Evolutionary conservation across 2,888 invertebrate species (phyloP).

Genomic region (Cremastinae sp.): DNA sequence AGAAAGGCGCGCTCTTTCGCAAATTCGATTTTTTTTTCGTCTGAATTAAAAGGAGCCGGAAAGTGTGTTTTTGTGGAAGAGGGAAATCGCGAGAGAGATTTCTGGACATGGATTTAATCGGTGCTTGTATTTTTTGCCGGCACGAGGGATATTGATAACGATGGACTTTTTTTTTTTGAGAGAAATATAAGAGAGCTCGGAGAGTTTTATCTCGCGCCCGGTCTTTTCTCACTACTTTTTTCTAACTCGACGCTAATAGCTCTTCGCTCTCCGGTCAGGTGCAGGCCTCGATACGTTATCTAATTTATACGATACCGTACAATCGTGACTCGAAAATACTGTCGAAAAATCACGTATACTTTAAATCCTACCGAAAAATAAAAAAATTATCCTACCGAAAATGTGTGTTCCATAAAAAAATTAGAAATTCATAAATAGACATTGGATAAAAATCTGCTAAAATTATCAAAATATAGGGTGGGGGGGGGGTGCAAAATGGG

Average conservation of each 20-base stretch:
- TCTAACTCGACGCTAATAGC: conserved; percentile 39
- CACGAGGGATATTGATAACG: conserved; percentile 49
- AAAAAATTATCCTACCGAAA: no score
- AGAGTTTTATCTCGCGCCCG: conserved; percentile 39
- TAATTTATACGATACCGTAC: no score
- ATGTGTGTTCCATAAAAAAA: no score
- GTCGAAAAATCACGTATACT: no score
- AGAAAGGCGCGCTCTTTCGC: neutral
- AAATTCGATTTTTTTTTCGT: neutral
- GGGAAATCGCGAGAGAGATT: conserved; percentile 48
- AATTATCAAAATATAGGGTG: no score
- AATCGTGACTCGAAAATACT: no score
- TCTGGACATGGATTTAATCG: conserved; percentile 67
- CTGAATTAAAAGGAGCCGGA: neutral
- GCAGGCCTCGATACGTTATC: conserved; percentile 11
- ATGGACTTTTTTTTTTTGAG: conserved; percentile 44
- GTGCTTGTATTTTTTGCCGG: conserved; percentile 60
- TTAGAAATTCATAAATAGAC: no score
- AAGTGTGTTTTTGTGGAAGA: neutral
- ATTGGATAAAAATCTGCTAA: no score
- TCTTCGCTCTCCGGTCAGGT: conserved; percentile 29
- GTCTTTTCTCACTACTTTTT: conserved; percentile 22
- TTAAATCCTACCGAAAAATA: no score
- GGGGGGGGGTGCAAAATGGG: no score
- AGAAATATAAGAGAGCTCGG: conserved; percentile 3